Percentiles rank a stretch among this genome's conserved stretches.
phyloP scores from a whole-genome alignment of 2,113 vertebrate genomes.

The Planiliza haematocheilus region DNA sequence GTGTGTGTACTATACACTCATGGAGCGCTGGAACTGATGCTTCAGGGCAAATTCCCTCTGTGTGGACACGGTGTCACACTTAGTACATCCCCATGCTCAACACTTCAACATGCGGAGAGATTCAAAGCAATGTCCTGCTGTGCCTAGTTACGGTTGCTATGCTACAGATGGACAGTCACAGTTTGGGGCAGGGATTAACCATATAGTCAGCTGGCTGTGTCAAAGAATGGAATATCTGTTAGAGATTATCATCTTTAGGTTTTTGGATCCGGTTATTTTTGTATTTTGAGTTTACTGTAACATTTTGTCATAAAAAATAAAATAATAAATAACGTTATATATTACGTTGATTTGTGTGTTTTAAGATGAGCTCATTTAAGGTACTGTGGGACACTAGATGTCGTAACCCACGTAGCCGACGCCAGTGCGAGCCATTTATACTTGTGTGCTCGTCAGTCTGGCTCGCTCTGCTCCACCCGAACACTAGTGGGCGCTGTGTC shows the following conservation, averaged over 20 bases:
- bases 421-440: no score
- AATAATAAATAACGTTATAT: no score
- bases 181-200: background rate
- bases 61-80: background rate
- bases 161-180: background rate
- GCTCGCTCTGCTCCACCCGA: no score
- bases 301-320: no score
- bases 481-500: no score
- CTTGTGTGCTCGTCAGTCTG: no score
- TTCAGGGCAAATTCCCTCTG: background rate
- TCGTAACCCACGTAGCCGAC: no score
- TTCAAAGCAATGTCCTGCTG: background rate
- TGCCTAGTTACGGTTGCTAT: slow-evolving; percentile 12
- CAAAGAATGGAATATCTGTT: background rate
- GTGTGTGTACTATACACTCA: no score
- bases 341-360: no score
- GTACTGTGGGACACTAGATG: no score
- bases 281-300: background rate
- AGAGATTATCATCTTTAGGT: background rate
- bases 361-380: no score
- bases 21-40: background rate
- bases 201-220: background rate
- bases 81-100: background rate
- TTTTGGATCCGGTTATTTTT: no score
- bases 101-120: slow-evolving; percentile 5